Evolutionary conservation across 2,888 invertebrate species (phyloP).

Genomic region (Cephus pulcher): DNA sequence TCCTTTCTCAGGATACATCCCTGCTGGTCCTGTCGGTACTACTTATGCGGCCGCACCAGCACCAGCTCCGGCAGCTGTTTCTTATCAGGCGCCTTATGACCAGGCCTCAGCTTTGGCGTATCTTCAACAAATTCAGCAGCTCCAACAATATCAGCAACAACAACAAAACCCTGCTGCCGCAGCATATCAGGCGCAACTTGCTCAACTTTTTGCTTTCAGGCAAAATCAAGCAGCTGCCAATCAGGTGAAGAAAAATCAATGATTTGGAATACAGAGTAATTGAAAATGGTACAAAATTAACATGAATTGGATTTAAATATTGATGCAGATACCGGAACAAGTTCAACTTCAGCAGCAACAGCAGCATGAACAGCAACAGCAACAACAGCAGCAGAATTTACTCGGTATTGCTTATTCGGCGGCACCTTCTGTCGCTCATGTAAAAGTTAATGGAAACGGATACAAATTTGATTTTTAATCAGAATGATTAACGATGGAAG

Average conservation of each 20-base stretch:
- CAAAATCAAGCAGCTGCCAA: slow-evolving; percentile 36
- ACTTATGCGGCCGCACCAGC: slow-evolving; percentile 32
- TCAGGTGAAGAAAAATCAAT: slow-evolving; percentile 24
- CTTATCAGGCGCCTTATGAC: slow-evolving; percentile 38
- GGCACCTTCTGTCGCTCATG: slow-evolving; percentile 68
- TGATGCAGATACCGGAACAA: slow-evolving; percentile 43
- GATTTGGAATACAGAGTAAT: not conserved
- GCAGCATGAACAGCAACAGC: slow-evolving; percentile 39
- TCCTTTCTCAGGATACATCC: slow-evolving; percentile 30
- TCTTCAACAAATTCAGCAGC: slow-evolving; percentile 40
- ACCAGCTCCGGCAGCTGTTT: slow-evolving; percentile 20
- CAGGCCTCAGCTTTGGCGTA: slow-evolving; percentile 41
- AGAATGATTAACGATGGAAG: not conserved
- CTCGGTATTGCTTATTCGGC: slow-evolving; percentile 66
- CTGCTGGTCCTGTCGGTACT: slow-evolving; percentile 31
- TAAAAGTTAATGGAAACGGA: slow-evolving; percentile 66
- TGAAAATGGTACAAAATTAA: no score
- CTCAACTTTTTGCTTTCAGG: slow-evolving; percentile 42
- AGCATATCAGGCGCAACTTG: slow-evolving; percentile 45
- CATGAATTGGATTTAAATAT: not conserved
- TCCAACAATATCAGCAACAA: slow-evolving; percentile 36
- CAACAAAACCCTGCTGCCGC: slow-evolving; percentile 13
- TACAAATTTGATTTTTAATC: slow-evolving; percentile 56
- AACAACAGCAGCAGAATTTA: slow-evolving; percentile 43
- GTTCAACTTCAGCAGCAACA: slow-evolving; percentile 38